Percentiles rank a stretch among this genome's conserved stretches.
These are phyloP conservation scores for Chorisops tibialis DNA, from an alignment of 2,888 invertebrate genomes.

Conservation along the genomic window DNA sequence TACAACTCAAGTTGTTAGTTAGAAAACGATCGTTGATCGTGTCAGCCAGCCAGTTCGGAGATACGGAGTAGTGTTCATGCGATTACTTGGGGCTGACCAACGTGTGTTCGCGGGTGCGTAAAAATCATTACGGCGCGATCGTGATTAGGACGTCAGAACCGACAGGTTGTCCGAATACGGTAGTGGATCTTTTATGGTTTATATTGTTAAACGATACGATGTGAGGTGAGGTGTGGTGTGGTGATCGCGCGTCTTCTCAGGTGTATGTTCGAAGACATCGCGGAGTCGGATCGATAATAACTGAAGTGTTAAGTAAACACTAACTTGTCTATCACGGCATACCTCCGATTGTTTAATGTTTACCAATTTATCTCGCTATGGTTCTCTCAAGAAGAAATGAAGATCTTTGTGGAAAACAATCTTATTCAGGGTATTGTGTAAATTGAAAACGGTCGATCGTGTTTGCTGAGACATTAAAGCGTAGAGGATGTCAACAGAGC, in stretches of 20 bases:
- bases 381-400: background rate
- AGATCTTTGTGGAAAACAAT: background rate
- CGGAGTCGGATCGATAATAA: too few relatives aligned
- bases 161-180: too few relatives aligned
- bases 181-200: too few relatives aligned
- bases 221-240: too few relatives aligned
- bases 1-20: constrained; percentile 30
- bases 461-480: background rate
- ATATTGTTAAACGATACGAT: too few relatives aligned
- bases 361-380: background rate
- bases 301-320: constrained; percentile 8
- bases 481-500: constrained; percentile 36
- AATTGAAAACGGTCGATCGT: background rate
- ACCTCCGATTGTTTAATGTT: constrained; percentile 6
- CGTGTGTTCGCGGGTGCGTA: too few relatives aligned
- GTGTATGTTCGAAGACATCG: too few relatives aligned
- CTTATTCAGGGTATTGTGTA: background rate
- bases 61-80: background rate
- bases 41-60: constrained; percentile 18
- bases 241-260: too few relatives aligned
- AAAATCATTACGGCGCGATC: too few relatives aligned
- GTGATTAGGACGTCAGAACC: constrained; percentile 3
- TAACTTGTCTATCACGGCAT: background rate
- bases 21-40: constrained; percentile 33
- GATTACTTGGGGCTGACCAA: too few relatives aligned